phyloP scores from a whole-genome alignment of 2,888 invertebrate species.

The Eilema caniola region DNA sequence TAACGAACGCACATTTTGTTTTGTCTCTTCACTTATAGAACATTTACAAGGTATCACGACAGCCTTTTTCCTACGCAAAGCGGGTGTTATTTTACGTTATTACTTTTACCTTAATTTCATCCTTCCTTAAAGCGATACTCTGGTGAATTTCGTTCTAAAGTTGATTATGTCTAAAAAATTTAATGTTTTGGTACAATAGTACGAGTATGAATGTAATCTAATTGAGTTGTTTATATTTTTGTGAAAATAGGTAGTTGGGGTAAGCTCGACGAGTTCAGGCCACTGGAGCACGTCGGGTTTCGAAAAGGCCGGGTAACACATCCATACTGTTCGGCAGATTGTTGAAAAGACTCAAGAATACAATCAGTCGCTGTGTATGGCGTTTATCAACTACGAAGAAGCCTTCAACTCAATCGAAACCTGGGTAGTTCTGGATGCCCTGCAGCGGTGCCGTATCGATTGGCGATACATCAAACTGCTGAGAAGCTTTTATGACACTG shows the following conservation, averaged over 20 bases:
- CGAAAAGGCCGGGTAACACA: too few relatives aligned
- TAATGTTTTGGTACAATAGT: not conserved
- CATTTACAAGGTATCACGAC: constrained; percentile 18
- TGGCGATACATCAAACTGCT: too few relatives aligned
- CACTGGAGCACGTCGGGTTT: too few relatives aligned
- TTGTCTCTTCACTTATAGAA: constrained; percentile 29
- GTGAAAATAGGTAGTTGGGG: not conserved
- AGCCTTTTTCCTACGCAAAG: constrained; percentile 5
- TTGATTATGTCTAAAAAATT: not conserved
- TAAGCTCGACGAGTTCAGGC: too few relatives aligned
- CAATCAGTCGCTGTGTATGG: too few relatives aligned
- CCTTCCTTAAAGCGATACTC: not conserved
- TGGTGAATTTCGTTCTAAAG: not conserved
- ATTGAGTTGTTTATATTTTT: not conserved
- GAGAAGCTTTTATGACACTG: too few relatives aligned
- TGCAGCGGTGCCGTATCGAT: too few relatives aligned
- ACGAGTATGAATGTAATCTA: not conserved
- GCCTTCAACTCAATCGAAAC: too few relatives aligned
- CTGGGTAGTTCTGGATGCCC: too few relatives aligned
- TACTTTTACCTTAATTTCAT: constrained; percentile 11
- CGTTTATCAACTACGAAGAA: too few relatives aligned
- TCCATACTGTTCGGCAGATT: too few relatives aligned
- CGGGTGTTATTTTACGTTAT: not conserved
- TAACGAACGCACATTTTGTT: constrained; percentile 36
- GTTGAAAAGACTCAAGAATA: too few relatives aligned